These are phyloP conservation scores for Mythimna impura DNA, from an alignment of 2,888 invertebrate genomes.

Conservation along the genomic window DNA sequence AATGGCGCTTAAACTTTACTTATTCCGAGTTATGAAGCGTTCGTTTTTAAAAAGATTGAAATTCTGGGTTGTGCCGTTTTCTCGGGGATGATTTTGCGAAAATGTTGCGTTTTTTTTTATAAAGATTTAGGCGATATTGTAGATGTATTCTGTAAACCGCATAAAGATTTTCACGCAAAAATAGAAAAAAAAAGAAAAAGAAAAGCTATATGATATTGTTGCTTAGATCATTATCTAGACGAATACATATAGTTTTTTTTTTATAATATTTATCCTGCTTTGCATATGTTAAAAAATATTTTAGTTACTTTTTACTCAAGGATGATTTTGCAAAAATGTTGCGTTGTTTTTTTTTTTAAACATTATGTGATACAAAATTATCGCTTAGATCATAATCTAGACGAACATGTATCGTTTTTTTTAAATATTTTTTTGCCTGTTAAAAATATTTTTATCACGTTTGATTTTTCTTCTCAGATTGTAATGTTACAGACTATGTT, in stretches of 20 bases:
- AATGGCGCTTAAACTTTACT: constrained; percentile 85
- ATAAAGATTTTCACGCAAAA: too few relatives aligned
- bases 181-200: too few relatives aligned
- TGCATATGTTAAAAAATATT: neutral
- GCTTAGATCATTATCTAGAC: neutral
- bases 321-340: constrained; percentile 21
- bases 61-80: constrained; percentile 55
- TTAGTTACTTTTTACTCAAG: neutral
- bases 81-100: constrained; percentile 18
- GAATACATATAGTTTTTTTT: neutral
- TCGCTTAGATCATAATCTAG: neutral
- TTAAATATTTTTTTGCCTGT: too few relatives aligned
- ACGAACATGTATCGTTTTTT: neutral
- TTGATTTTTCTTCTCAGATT: neutral
- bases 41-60: constrained; percentile 65
- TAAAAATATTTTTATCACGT: neutral
- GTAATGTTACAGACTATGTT: neutral
- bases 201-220: neutral
- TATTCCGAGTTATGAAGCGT: constrained; percentile 78
- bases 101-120: constrained; percentile 8
- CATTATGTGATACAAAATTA: neutral
- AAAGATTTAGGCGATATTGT: neutral
- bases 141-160: too few relatives aligned
- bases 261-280: neutral
- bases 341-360: neutral